Conservation (phyloP, 2,797 vertebrate genomes). For the Cryptoprocta ferox region DNA sequence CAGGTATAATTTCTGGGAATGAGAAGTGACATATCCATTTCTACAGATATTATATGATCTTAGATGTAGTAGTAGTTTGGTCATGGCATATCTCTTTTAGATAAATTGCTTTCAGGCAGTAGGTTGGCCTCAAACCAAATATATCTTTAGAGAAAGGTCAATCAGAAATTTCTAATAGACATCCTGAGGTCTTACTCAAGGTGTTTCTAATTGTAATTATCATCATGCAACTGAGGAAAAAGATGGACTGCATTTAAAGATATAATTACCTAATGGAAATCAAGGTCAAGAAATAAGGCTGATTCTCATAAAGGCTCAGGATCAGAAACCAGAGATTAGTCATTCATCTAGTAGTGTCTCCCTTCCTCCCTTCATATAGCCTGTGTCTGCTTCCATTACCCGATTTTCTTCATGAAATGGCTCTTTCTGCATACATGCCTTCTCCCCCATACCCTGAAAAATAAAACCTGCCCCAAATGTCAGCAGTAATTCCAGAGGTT, state of each 20-base stretch:
- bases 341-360: neutral
- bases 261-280: neutral
- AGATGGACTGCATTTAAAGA: neutral
- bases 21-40: conserved; percentile 33
- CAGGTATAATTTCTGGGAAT: neutral
- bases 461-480: neutral
- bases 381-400: neutral
- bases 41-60: neutral
- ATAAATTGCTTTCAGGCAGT: conserved; percentile 28
- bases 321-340: neutral
- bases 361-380: neutral
- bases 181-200: neutral
- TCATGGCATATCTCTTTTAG: neutral
- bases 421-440: neutral
- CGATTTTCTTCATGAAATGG: neutral
- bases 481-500: neutral
- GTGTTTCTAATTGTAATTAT: neutral
- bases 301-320: neutral
- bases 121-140: neutral
- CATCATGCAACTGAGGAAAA: neutral
- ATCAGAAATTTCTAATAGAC: conserved; percentile 28
- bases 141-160: neutral
- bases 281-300: neutral
- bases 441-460: neutral
- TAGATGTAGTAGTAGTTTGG: neutral